phyloP scores from a whole-genome alignment of 2,113 vertebrate genomes.

The Istiophorus platypterus region DNA sequence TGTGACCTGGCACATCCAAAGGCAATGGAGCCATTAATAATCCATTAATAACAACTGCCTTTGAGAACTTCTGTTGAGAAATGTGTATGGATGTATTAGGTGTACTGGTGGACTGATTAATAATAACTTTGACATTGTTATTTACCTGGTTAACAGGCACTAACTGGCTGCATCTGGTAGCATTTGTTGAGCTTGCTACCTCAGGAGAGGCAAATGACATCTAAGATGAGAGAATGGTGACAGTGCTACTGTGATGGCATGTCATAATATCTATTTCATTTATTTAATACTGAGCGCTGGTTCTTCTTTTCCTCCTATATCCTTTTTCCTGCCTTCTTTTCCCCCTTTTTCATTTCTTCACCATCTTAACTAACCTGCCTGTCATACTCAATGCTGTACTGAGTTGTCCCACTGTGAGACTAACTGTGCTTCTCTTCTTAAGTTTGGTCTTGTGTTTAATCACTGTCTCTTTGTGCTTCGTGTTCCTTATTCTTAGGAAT shows the following conservation, averaged over 20 bases:
- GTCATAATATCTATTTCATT: not conserved
- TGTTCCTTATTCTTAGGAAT: not conserved
- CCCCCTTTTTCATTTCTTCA: no score
- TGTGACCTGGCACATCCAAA: not conserved
- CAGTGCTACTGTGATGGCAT: not conserved
- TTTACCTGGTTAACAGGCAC: not conserved
- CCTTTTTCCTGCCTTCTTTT: not conserved
- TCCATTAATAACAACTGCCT: no score
- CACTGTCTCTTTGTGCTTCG: constrained; percentile 18
- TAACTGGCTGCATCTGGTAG: not conserved
- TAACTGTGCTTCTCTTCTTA: not conserved
- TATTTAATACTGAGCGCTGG: not conserved
- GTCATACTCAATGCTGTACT: not conserved
- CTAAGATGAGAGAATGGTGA: not conserved
- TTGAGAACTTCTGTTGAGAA: no score
- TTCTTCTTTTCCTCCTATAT: not conserved
- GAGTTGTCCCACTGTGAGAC: constrained; percentile 12
- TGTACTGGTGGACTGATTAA: not conserved
- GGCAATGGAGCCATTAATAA: no score
- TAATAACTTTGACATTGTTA: not conserved
- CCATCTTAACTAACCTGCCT: not conserved
- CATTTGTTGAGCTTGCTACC: not conserved
- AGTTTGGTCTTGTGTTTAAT: constrained; percentile 34
- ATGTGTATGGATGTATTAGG: no score
- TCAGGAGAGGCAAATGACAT: not conserved